Evolutionary conservation across 2,113 vertebrate genomes (phyloP), one percentile per base, ranked within the genome.

Genomic region (Rhinichthys klamathensis): DNA sequence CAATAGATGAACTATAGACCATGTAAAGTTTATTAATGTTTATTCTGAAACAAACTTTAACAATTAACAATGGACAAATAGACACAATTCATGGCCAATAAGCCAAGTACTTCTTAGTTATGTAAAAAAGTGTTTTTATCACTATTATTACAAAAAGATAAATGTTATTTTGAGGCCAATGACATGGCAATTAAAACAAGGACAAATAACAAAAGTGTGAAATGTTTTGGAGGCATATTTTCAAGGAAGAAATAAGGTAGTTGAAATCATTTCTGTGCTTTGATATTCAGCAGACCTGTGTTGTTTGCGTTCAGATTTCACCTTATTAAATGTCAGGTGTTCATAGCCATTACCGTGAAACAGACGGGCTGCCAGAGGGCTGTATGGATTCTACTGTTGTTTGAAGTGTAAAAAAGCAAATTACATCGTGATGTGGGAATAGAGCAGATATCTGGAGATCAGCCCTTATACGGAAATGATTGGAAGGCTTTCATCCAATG

Each of bases 291-390:
- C 21, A 51, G 44, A 69, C 44, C 21, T 41, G 32, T 15, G 23
- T 38, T 80, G 58, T 46, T 46, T 65, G 58, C n/a, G 16, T 10
- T 82, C 63, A 82, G 80, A 69, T 82, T 82, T 82, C 61, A 51
- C 49, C 38, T 81, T 51, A 67, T 81, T 67, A 67, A 81, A 81
- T 81, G 79, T 81, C 61, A 81, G 41, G 25, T 51, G 44, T 81
- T 51, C 79, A 51, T 5, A 51, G 79, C 38, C 41, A 81, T 81
- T 81, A 81, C 35, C 0, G 13, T 27, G 21, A 63, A 80, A 67
- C 25, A 51, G 61, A 81, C 6, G 1, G 61, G 35, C 79, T 67
- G 56, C 56, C 58, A 44, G 77, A 63, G 35, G 23, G n/a, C 35
- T 25, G 44, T 51, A 51, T 49, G 41, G 16, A 67, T 67, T 67